These are phyloP conservation scores for Phyllotis vaccarum DNA, from an alignment of 2,797 vertebrate genomes.

Conservation along the genomic window DNA sequence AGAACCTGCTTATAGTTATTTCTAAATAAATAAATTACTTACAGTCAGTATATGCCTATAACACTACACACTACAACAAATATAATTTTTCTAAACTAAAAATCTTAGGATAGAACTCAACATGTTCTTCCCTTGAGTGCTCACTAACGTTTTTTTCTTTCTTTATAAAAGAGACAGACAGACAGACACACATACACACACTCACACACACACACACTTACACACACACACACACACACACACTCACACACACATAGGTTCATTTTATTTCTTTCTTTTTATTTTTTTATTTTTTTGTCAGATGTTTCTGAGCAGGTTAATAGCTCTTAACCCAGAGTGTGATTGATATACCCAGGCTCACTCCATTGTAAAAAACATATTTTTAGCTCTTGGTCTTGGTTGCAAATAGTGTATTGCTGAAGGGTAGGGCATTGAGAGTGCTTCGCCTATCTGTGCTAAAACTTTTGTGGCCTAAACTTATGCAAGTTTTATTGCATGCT, in stretches of 20 bases:
- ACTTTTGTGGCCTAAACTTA: background rate
- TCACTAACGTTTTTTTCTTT: too few species aligned
- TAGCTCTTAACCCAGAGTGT: background rate
- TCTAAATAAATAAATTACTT: background rate
- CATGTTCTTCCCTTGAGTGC: background rate
- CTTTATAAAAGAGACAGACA: too few species aligned
- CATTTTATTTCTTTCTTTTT: too few species aligned
- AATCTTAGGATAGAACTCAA: too few species aligned
- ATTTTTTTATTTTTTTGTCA: too few species aligned
- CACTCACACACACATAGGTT: too few species aligned
- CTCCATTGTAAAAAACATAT: background rate
- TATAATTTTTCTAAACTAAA: background rate
- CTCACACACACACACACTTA: too few species aligned
- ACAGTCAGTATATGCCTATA: background rate
- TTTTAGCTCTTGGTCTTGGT: background rate
- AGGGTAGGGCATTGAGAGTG: background rate
- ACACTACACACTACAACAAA: rapidly evolving
- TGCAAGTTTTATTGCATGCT: background rate
- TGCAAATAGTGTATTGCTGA: background rate
- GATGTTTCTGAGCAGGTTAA: background rate
- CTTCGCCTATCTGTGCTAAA: background rate
- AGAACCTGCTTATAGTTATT: background rate
- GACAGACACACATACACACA: background rate
- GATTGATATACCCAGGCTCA: background rate
- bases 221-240: too few species aligned